Evolutionary conservation across 2,113 vertebrate genomes (phyloP).

Genomic region (human): GRCh38 chr12:98369501-98370000

Average conservation of each 20-base stretch:
- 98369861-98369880: not conserved
- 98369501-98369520: not conserved
- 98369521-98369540: not conserved
- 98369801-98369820: conserved; percentile 10
- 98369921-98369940: not conserved
- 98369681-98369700: not conserved
- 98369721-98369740: not conserved
- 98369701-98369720: not conserved
- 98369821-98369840: not conserved
- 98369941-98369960: not conserved
- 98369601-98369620: not conserved
- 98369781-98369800: not conserved
- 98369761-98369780: not conserved
- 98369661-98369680: not conserved
- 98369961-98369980: not conserved
- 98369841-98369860: not conserved
- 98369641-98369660: not conserved
- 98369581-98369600: not conserved
- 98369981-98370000: conserved; percentile 36
- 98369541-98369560: conserved; percentile 14
- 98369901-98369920: not conserved
- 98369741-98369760: not conserved
- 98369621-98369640: not conserved
- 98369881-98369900: not conserved
- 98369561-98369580: not conserved